Percentiles rank a stretch among this genome's conserved stretches.
phyloP scores from a whole-genome alignment of 2,888 invertebrate species.

The Himalopsyche kuldschensis region DNA sequence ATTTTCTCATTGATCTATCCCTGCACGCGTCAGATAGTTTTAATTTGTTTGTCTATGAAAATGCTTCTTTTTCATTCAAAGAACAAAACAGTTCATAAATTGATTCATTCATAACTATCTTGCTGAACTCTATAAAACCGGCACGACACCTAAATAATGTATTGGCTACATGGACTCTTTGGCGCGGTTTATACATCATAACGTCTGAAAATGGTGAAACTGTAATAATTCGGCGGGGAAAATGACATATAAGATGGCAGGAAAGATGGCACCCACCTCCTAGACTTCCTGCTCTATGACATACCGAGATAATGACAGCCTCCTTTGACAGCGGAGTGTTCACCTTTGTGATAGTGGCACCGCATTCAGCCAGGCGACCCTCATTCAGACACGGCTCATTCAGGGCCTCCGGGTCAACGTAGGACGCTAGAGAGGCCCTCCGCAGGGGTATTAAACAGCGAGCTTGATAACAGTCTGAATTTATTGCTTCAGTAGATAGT shows the following conservation, averaged over 20 bases:
- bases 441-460: neutral
- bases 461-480: neutral
- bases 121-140: too few species aligned
- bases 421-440: neutral
- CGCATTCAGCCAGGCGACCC: constrained; percentile 11
- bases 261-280: constrained; percentile 6
- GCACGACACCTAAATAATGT: too few species aligned
- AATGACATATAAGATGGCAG: neutral
- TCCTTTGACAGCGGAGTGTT: constrained; percentile 35
- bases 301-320: constrained; percentile 36
- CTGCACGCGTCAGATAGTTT: too few species aligned
- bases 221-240: neutral
- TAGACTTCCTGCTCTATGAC: constrained; percentile 10
- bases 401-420: neutral
- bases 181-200: neutral
- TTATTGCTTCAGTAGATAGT: too few species aligned
- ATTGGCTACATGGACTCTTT: neutral
- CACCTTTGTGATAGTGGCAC: constrained; percentile 31
- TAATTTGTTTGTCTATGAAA: too few species aligned
- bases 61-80: too few species aligned
- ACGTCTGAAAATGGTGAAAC: neutral
- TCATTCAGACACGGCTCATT: neutral
- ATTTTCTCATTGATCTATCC: too few species aligned
- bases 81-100: too few species aligned
- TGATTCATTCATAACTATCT: too few species aligned